Base-by-base conservation (phyloP, 53 echinoderm and acorn worm genomes). In the Antedon mediterranea region DNA sequence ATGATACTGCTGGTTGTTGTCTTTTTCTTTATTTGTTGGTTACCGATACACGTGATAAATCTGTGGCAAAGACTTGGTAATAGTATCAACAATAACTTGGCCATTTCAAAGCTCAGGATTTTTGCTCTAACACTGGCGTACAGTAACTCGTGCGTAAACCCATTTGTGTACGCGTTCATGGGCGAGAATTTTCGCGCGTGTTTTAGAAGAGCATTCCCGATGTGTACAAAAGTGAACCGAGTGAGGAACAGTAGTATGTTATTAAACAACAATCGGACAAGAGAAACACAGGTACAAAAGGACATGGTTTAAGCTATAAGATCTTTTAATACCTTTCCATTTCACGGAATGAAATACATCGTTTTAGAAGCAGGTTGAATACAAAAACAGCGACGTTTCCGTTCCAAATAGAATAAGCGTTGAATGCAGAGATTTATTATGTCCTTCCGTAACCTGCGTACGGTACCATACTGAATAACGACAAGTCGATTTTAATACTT, bases 161-260 rank as follows among this genome's bases (percentile, higher is more conserved):
- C 98, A 5, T 90, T 97, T 43, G 88, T 97, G 33, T 97, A 97
- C 80, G 92, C 92, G 13, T 97, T 97, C 77, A 84, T 97, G 90
- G 98, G 98, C 0, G 89, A 91, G 78, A 97, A 97, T 32, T 97
- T 92, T 72, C 72, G 98, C 37, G 77, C 81, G n/a, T 90, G 90
- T 71, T 92, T 97, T 72, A 97, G 86, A 79, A 87, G 90, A 75
- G 92, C 89, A 30, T 97, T 92, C 78, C 91, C 98, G 27, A 43
- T 80, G 6, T 94, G 90, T 23, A 57, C 14, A 15, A 57, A 57
- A 26, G 9, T 26, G 11, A 57, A 57, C 23, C 57, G 57, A 8
- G 57, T 57, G 11, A 23, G 14, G 23, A 13, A 57, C 57, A 57
- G 57, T 23, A 57, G 57, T 57, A 57, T 57, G 41, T n/a, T n/a